Conservation (phyloP, 2,888 invertebrate species). For the Blastobasis lacticolella region DNA sequence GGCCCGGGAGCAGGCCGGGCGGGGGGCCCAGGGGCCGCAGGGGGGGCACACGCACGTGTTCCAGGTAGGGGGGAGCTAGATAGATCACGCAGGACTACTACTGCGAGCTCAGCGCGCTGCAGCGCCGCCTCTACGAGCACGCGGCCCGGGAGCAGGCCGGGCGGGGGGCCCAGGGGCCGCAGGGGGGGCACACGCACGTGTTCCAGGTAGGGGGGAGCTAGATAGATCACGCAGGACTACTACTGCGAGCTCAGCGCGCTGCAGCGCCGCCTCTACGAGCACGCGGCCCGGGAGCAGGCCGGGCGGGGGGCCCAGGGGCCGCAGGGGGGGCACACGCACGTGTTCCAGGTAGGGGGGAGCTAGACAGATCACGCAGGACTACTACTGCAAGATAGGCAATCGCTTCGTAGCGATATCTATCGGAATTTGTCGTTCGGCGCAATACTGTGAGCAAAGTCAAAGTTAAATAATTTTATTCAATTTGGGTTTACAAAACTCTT, state of each 20-base stretch:
- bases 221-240: conserved; percentile 99
- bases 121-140: conserved; percentile 94
- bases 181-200: conserved; percentile 77
- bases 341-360: conserved; percentile 78
- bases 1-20: conserved; percentile 83
- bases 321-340: conserved; percentile 76
- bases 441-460: too few species aligned
- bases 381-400: conserved; percentile 87
- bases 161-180: conserved; percentile 75
- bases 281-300: conserved; percentile 87
- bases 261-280: conserved; percentile 94
- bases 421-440: too few species aligned
- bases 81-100: conserved; percentile 99
- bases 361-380: conserved; percentile 99
- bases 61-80: too few species aligned
- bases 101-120: conserved; percentile 95
- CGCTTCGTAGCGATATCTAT: too few species aligned
- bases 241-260: conserved; percentile 96
- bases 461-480: too few species aligned
- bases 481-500: too few species aligned
- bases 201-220: conserved; percentile 77
- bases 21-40: conserved; percentile 64
- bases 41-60: conserved; percentile 77
- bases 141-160: conserved; percentile 86
- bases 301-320: conserved; percentile 77